Evolutionary conservation across 1,140 invertebrate species (phyloP).

Genomic region (Drosophila ohnishii): DNA sequence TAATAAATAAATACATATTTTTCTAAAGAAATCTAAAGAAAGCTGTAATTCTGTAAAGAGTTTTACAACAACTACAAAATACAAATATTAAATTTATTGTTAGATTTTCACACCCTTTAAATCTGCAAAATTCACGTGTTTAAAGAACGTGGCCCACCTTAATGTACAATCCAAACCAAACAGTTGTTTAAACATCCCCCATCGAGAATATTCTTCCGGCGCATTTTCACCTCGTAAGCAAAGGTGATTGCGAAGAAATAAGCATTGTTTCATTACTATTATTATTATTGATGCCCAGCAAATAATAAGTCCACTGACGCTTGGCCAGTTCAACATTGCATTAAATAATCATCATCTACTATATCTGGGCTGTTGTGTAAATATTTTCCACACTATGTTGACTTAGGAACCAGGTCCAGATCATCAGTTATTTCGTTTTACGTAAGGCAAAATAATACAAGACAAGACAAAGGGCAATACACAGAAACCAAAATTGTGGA

Average conservation of each 20-base stretch:
- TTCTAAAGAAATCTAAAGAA: too few species aligned
- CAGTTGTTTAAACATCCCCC: conserved; percentile 16
- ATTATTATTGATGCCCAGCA: conserved; percentile 16
- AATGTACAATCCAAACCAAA: not conserved
- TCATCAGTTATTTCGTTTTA: conserved; percentile 13
- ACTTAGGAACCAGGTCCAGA: conserved; percentile 18
- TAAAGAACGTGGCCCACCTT: conserved; percentile 1
- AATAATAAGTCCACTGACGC: conserved; percentile 24
- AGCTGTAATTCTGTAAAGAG: too few species aligned
- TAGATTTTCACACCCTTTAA: not conserved
- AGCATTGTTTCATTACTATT: not conserved
- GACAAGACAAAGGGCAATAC: not conserved
- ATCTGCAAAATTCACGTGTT: not conserved
- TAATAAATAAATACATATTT: not conserved
- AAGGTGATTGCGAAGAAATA: not conserved
- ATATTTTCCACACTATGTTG: conserved; percentile 24
- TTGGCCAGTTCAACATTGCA: conserved; percentile 1
- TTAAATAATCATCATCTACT: conserved; percentile 2
- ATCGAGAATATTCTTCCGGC: not conserved
- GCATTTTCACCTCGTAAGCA: conserved; percentile 4
- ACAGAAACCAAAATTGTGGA: not conserved
- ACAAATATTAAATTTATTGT: not conserved
- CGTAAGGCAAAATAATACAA: not conserved
- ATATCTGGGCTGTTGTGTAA: conserved; percentile 1
- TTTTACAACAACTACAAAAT: not conserved